Evolutionary conservation across 1,140 invertebrate genomes (phyloP).

Genomic region (Druon quercuslanigerum): DNA sequence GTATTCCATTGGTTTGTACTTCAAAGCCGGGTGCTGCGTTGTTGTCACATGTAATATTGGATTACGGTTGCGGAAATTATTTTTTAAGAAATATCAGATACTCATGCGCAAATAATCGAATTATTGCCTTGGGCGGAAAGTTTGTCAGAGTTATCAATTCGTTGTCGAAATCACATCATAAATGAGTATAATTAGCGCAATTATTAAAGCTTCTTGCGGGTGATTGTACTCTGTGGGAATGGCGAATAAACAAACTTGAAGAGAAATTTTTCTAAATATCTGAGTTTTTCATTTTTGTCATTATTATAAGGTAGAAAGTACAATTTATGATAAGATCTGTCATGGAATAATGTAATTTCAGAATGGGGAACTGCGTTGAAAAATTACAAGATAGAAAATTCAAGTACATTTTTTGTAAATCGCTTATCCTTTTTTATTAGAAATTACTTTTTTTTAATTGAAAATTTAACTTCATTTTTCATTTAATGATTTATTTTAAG

Average conservation of each 20-base stretch:
- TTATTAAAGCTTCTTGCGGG: not conserved
- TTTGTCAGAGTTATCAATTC: not conserved
- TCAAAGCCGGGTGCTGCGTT: not conserved
- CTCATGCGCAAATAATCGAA: not conserved
- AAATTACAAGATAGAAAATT: too few relatives aligned
- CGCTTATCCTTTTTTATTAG: too few relatives aligned
- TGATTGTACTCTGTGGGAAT: slow-evolving; percentile 34
- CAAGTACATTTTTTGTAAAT: too few relatives aligned
- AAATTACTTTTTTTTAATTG: too few relatives aligned
- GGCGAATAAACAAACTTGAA: slow-evolving; percentile 26
- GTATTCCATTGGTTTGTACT: not conserved
- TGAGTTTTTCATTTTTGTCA: not conserved
- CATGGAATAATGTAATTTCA: too few relatives aligned
- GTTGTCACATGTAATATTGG: not conserved
- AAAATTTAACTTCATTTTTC: too few relatives aligned
- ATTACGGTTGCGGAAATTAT: slow-evolving; percentile 6
- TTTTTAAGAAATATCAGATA: not conserved
- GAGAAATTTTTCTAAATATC: slow-evolving; percentile 8
- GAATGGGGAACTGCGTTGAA: too few relatives aligned
- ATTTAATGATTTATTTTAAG: too few relatives aligned
- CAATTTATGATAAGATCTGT: too few relatives aligned
- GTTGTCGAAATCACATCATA: not conserved
- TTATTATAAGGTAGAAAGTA: too few relatives aligned
- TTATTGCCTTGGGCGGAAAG: not conserved
- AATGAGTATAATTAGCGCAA: not conserved